Percentiles rank a stretch among this genome's conserved stretches.
Evolutionary conservation across 2,113 vertebrate species (phyloP).

Genomic region (Grallaria varia): DNA sequence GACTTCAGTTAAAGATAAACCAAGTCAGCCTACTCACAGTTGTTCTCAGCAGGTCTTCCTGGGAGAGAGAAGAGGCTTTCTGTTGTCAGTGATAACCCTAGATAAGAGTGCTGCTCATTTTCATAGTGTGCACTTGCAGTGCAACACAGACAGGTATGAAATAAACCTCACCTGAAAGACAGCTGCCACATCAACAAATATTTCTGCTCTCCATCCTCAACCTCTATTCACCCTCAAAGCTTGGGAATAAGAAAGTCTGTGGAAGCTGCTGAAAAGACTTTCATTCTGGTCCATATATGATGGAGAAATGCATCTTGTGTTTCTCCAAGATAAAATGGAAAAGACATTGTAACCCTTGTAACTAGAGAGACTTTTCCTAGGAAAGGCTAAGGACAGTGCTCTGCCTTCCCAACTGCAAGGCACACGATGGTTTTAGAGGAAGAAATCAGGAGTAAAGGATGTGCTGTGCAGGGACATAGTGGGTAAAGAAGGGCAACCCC

Average conservation of each 20-base stretch:
- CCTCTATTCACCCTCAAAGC: neutral
- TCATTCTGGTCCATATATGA: neutral
- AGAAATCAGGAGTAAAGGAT: neutral
- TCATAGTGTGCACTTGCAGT: neutral
- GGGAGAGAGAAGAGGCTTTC: neutral
- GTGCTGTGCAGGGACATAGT: neutral
- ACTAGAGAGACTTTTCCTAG: neutral
- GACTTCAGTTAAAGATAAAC: neutral
- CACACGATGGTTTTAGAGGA: neutral
- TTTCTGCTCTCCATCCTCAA: neutral
- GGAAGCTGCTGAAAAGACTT: neutral
- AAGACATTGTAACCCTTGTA: neutral
- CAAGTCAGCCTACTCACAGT: neutral
- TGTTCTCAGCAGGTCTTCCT: neutral
- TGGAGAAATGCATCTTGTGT: neutral
- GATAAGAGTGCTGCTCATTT: neutral
- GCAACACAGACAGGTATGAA: neutral
- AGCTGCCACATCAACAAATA: neutral
- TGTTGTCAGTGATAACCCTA: neutral
- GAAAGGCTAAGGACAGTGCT: neutral
- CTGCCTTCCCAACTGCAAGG: neutral
- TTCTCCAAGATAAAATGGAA: neutral
- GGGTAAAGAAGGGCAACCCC: neutral
- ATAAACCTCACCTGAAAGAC: neutral
- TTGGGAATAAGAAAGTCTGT: neutral